Evolutionary conservation across 2,797 vertebrate genomes (phyloP), one percentile per base, ranked within the genome.

Genomic region (Crocodylus rhombifer): DNA sequence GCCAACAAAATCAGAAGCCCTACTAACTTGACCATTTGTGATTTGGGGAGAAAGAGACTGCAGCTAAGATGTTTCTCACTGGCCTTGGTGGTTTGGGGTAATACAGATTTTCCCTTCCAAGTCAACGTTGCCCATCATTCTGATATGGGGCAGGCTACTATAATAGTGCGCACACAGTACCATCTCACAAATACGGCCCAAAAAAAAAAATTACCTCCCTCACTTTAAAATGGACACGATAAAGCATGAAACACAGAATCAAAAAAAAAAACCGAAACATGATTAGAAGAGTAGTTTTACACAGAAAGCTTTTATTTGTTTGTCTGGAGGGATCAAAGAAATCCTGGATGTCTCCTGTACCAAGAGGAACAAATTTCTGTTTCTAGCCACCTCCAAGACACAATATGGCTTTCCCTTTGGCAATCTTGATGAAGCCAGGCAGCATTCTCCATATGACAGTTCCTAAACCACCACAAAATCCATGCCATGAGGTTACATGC

Each of bases 61-160:
- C 74, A 64, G 0, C 2, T 16, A 42, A 77, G 21, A 80, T 3
- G 1, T 0, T 36, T 55, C 5, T 10, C 69, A 73, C 65, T 51
- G n/a, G 18, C 56, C 15, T 28, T 80, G 56, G 14, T 4, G 84
- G 60, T 17, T 85, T 55, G 90, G 81, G 80, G 63, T 42, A 21
- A 75, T 69, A 42, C 7, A 73, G 25, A 33, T 4, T 17, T 84
- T 65, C 14, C 60, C 81, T 30, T 6, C 16, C 21, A 36, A 75
- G 67, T 57, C 28, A 51, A 51, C 42, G 2, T 10, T 51, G 42
- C 42, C 42, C 42, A 51, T 51, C 42, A 51, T 51, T 51, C 42
- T 51, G 42, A 9, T 51, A 51, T 10, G 42, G 42, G 2, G 42
- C 42, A 10, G 42, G 42, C 42, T 51, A 51, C 9, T 51, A 51